phyloP scores from a whole-genome alignment of 2,113 vertebrate species.

The Microtus ochrogaster region DNA sequence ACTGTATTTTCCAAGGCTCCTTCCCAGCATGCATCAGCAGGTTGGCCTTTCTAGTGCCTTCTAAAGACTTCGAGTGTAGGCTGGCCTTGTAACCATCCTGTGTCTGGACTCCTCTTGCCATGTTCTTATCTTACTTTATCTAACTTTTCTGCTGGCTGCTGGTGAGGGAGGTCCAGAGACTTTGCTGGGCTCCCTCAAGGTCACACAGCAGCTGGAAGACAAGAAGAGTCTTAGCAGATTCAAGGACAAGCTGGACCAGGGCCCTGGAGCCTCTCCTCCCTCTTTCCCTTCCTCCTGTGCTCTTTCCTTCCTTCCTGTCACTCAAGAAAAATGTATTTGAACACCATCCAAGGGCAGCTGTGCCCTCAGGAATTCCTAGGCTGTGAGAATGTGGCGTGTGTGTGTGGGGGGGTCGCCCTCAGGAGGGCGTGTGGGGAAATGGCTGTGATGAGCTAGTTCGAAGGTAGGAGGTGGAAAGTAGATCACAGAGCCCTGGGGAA shows the following conservation, averaged over 20 bases:
- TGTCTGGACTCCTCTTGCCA: background rate
- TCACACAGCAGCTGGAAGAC: constrained; percentile 55
- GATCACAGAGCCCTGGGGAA: constrained; percentile 79
- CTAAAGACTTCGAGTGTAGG: background rate
- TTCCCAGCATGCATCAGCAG: rapidly evolving
- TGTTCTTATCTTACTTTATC: background rate
- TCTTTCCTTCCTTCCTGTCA: constrained; percentile 37
- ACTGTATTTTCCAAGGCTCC: background rate
- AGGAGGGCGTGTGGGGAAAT: constrained; percentile 46
- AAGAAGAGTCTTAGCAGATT: background rate
- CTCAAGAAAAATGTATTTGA: constrained; percentile 52
- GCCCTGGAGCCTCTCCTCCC: background rate
- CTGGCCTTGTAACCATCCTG: background rate
- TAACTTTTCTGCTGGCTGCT: background rate
- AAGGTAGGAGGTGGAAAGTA: constrained; percentile 75
- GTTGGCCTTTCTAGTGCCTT: background rate
- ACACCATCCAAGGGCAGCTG: constrained; percentile 12
- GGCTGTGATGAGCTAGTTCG: constrained; percentile 71
- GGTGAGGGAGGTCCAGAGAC: constrained; percentile 48
- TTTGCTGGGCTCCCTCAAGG: background rate
- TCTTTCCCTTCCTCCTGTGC: background rate
- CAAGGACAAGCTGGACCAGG: constrained; percentile 40
- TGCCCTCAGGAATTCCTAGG: constrained; percentile 70
- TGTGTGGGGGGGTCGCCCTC: background rate
- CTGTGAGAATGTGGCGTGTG: background rate